Evolutionary conservation across 2,113 vertebrate genomes (phyloP), one percentile per base, ranked within the genome.

Genomic region (Tringa solitaria): DNA sequence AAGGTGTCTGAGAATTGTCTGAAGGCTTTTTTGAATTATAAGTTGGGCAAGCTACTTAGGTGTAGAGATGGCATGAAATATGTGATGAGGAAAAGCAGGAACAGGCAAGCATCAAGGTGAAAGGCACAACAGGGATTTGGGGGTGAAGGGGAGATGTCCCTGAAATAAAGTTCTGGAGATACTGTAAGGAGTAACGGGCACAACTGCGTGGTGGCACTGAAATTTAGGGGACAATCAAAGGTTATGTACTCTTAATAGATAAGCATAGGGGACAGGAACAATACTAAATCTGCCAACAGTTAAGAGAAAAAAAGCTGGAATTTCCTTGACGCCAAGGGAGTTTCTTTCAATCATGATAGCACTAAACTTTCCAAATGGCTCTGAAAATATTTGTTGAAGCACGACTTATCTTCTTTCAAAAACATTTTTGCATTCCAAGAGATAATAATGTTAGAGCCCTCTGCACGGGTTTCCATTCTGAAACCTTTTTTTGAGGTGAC

Each of bases 381-480:
- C 76, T 89, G 67, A 95, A 95, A 96, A 89, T 93, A 81, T 89
- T 94, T 89, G 48, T 54, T 87, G 90, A 93, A 96, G 77, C 56
- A 64, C 53, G 35, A 84, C 84, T 94, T 95, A 94, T 20, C 87
- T 79, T 87, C 77, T 84, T 95, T 68, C 77, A 91, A 87, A 94
- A 95, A 82, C 65, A 87, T 51, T 96, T 96, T 79, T 91, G 91
- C 87, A 91, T 91, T 95, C 84, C 81, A 87, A 91, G 60, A 3
- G 39, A 93, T 90, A 95, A 87, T 59, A 75, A 1, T 2, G 53
- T 76, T 61, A 59, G 39, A 93, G 78, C 35, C n/a, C 63, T 83
- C 70, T 72, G 56, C 76, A 81, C 1, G 3, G 23, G 8, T 74
- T 89, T 87, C 76, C 39, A 89, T 82, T 90, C 83, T 12, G 1